Base-by-base conservation (phyloP, 2,888 invertebrate genomes). In the Oegoconia quadripuncta region DNA sequence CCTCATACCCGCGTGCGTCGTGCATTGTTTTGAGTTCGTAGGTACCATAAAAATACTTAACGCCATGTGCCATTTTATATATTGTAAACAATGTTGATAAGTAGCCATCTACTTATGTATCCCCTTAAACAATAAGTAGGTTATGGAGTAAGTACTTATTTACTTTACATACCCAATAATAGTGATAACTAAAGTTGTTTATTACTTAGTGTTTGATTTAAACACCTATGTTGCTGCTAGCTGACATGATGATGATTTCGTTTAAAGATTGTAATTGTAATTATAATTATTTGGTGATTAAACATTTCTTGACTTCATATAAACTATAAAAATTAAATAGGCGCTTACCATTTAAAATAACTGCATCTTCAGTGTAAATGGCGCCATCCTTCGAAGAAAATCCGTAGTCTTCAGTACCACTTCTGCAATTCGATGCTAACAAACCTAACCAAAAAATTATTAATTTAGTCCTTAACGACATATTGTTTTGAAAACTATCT, bases 301-400 rank as follows among this genome's bases (percentile, higher is more conserved):
- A n/a, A n/a, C n/a, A 6, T 25, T 8, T 25, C 25, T 25, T 8
- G 5, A 20, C 5, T 20, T 20, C 20, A 20, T 20, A 7, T 20
- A 20, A 20, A 20, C 20, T 20, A 20, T 11, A 32, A 13, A 7
- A 16, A 26, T 11, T 26, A 6, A 25, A 26, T 17, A 11, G 11
- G 26, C 34, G 26, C 82, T 80, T 58, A 89, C 89, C 89, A 52
- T 84, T 84, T 39, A 89, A 53, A 49, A 88, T 69, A 50, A 89
- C 77, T 42, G 87, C 79, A 65, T 89, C 88, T 16, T 88, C 75
- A 2, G 81, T 81, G 48, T 83, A 83, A 60, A 75, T 73, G 13
- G 68, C 81, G 51, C 81, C 83, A 57, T 83, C 73, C 52, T 59
- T 66, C 39, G 65, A 64, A 13, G 83, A 82, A 74, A 83, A 80